Percentiles rank a stretch among this genome's conserved stretches.
Evolutionary conservation across 2,797 vertebrate genomes (phyloP).

Genomic region (Smutsia temminckii): DNA sequence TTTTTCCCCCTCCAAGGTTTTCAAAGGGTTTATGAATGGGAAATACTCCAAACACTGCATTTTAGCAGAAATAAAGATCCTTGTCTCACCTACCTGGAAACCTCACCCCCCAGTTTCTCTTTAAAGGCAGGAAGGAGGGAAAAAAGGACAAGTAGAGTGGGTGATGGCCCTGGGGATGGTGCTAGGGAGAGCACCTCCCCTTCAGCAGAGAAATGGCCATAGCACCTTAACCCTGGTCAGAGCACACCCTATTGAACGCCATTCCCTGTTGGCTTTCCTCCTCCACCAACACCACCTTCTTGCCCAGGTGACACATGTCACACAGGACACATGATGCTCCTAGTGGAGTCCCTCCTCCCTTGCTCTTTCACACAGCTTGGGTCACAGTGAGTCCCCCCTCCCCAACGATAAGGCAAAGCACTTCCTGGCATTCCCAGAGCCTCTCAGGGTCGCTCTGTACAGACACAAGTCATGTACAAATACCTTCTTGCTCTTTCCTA

Average conservation of each 20-base stretch:
- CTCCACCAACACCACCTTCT: background rate
- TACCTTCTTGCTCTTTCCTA: background rate
- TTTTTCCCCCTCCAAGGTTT: slow-evolving; percentile 62
- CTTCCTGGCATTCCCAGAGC: slow-evolving; percentile 78
- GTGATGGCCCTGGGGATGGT: background rate
- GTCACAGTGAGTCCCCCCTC: background rate
- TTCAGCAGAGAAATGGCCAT: background rate
- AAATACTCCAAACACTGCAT: slow-evolving; percentile 73
- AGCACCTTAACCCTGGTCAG: background rate
- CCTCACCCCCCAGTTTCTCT: slow-evolving; percentile 52
- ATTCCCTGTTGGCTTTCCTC: background rate
- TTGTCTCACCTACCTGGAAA: slow-evolving; percentile 75
- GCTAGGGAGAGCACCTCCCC: background rate
- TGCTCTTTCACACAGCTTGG: too few species aligned
- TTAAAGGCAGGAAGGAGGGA: slow-evolving; percentile 53
- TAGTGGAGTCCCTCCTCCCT: background rate
- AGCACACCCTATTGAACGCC: background rate
- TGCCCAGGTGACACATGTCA: background rate
- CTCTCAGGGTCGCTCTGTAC: background rate
- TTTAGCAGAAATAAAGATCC: slow-evolving; percentile 73
- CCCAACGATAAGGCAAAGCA: background rate
- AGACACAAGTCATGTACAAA: background rate
- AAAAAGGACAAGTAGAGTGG: slow-evolving; percentile 40
- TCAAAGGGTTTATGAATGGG: slow-evolving; percentile 78
- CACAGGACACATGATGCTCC: background rate